Evolutionary conservation across 2,888 invertebrate genomes (phyloP).

Genomic region (Nycteola revayana): DNA sequence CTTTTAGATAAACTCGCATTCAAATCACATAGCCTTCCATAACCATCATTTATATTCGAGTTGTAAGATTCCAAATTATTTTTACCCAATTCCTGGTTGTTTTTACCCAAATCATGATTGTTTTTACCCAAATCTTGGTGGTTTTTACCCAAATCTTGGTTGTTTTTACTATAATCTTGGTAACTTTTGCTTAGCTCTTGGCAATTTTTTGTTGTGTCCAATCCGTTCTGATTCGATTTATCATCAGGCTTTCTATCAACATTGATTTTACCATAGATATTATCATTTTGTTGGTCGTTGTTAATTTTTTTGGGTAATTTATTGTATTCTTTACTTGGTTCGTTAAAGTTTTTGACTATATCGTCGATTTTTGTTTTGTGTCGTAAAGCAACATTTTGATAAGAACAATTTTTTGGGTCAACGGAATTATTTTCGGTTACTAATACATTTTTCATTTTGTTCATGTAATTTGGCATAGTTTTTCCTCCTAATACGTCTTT

Average conservation of each 20-base stretch:
- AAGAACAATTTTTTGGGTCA: conserved; percentile 63
- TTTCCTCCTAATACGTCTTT: conserved; percentile 89
- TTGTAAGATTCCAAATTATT: conserved; percentile 32
- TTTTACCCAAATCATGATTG: conserved; percentile 8
- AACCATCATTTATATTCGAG: conserved; percentile 27
- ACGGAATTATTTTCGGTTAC: conserved; percentile 60
- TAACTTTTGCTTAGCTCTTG: no score
- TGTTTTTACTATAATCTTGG: conserved; percentile 28
- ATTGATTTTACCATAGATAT: conserved; percentile 71
- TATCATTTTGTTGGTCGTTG: conserved; percentile 64
- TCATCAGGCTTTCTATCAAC: conserved; percentile 37
- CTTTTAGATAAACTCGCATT: conserved; percentile 24
- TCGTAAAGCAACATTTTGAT: conserved; percentile 66
- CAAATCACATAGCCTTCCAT: conserved; percentile 28
- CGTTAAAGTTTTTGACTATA: conserved; percentile 75
- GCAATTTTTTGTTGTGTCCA: conserved; percentile 20
- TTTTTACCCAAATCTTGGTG: conserved; percentile 14
- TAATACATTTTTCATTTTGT: conserved; percentile 70
- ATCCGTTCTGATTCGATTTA: conserved; percentile 14
- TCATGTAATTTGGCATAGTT: conserved; percentile 82
- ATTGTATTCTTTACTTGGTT: conserved; percentile 35
- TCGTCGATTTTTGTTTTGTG: conserved; percentile 73
- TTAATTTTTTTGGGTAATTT: conserved; percentile 69
- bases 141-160: conserved; percentile 13
- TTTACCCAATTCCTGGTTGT: conserved; percentile 16